These are phyloP conservation scores for Antitype chi DNA, from an alignment of 2,888 invertebrate genomes.

Conservation along the genomic window DNA sequence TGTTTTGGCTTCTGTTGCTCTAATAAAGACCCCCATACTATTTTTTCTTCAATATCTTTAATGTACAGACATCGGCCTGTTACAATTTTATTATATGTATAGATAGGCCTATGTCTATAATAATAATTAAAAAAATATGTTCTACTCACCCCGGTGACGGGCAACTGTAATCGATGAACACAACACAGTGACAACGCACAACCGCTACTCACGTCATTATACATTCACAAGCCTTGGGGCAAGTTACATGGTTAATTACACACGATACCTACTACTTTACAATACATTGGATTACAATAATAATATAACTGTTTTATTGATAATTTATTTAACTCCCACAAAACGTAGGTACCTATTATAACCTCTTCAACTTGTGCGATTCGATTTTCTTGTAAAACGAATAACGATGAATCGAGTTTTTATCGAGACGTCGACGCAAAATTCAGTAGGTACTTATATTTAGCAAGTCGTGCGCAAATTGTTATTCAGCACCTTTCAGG, in stretches of 20 bases:
- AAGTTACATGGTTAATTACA: conserved; percentile 49
- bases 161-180: conserved; percentile 55
- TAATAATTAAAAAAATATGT: neutral
- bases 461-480: conserved; percentile 6
- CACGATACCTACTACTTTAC: conserved; percentile 31
- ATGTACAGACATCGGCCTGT: no score
- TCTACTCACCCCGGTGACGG: conserved; percentile 50
- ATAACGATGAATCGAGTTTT: neutral
- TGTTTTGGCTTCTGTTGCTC: no score
- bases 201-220: conserved; percentile 57
- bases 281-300: conserved; percentile 36
- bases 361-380: conserved; percentile 2
- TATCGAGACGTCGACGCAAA: neutral
- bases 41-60: no score
- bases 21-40: no score
- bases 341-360: neutral
- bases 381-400: neutral
- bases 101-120: neutral
- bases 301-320: conserved; percentile 11
- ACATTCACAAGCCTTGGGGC: conserved; percentile 53
- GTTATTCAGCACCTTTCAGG: conserved; percentile 9
- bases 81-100: no score
- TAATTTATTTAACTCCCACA: neutral
- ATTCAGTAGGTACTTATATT: neutral
- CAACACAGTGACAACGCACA: conserved; percentile 65